phyloP scores from a whole-genome alignment of 2,888 invertebrate species.

The Temnothorax ravouxi region DNA sequence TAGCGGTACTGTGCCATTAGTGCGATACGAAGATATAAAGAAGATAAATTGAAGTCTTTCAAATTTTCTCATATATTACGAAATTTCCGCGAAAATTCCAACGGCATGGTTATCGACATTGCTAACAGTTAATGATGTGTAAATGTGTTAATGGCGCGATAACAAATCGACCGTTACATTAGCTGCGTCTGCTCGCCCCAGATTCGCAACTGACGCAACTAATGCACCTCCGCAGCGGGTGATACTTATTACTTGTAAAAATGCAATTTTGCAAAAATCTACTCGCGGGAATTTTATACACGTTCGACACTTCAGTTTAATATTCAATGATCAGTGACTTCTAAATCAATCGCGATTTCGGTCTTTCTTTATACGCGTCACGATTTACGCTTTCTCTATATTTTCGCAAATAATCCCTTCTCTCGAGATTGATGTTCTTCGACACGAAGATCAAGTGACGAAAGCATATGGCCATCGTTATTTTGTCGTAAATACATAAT shows the following conservation, averaged over 20 bases:
- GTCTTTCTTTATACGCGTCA: neutral
- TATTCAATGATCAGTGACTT: neutral
- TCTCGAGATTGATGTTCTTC: neutral
- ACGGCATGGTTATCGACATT: conserved; percentile 35
- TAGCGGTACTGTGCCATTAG: neutral
- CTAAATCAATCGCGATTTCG: neutral
- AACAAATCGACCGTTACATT: conserved; percentile 62
- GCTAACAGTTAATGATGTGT: conserved; percentile 62
- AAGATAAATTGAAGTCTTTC: conserved; percentile 25
- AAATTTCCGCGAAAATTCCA: conserved; percentile 44
- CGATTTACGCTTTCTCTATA: neutral
- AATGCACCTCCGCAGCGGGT: neutral
- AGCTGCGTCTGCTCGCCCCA: conserved; percentile 49
- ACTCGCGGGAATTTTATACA: neutral
- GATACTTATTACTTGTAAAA: neutral
- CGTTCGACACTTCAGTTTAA: neutral
- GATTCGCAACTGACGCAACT: conserved; percentile 31
- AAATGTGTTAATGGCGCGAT: conserved; percentile 59
- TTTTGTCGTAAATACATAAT: neutral
- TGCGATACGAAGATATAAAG: neutral
- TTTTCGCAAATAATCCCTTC: neutral
- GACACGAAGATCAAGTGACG: neutral
- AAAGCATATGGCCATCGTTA: neutral
- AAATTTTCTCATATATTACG: conserved; percentile 28
- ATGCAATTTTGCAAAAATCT: neutral